Percentiles rank a stretch among this genome's conserved stretches.
phyloP scores from a whole-genome alignment of 2,888 invertebrate species.

The Caenorhabditis sp. region DNA sequence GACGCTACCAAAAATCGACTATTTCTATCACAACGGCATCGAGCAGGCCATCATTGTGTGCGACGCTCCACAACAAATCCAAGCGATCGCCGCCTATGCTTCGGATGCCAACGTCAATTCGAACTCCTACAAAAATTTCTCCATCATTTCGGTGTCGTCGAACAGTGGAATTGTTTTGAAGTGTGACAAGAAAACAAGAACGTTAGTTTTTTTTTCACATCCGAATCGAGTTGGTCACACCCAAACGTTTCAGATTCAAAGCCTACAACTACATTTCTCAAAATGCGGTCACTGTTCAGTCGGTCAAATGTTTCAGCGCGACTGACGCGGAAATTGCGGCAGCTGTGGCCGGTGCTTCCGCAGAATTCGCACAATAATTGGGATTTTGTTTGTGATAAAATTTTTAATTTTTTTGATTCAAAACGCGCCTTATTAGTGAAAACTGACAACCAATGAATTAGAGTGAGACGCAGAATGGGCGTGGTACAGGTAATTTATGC shows the following conservation, averaged over 20 bases:
- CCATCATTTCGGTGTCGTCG: constrained; percentile 18
- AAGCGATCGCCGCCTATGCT: constrained; percentile 17
- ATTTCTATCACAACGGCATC: constrained; percentile 22
- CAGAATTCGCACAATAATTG: background rate
- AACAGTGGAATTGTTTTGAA: constrained; percentile 14
- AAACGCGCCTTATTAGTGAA: background rate
- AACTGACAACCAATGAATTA: too few relatives aligned
- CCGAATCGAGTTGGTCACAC: too few relatives aligned
- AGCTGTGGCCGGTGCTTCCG: background rate
- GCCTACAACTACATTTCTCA: constrained; percentile 16
- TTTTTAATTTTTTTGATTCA: too few relatives aligned
- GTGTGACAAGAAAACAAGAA: constrained; percentile 10
- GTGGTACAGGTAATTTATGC: too few relatives aligned
- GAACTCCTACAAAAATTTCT: constrained; percentile 4
- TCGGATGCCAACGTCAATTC: constrained; percentile 1
- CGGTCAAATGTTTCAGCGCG: constrained; percentile 6
- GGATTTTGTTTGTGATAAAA: background rate
- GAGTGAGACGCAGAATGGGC: too few relatives aligned
- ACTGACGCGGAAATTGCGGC: background rate
- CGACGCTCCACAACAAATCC: constrained; percentile 12
- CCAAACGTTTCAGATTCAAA: constrained; percentile 22
- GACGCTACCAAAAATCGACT: constrained; percentile 18
- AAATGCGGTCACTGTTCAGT: constrained; percentile 11
- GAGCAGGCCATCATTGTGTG: constrained; percentile 25
- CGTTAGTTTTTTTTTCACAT: too few relatives aligned